Evolutionary conservation across 2,888 invertebrate species (phyloP).

Genomic region (Plagodis dolabraria): DNA sequence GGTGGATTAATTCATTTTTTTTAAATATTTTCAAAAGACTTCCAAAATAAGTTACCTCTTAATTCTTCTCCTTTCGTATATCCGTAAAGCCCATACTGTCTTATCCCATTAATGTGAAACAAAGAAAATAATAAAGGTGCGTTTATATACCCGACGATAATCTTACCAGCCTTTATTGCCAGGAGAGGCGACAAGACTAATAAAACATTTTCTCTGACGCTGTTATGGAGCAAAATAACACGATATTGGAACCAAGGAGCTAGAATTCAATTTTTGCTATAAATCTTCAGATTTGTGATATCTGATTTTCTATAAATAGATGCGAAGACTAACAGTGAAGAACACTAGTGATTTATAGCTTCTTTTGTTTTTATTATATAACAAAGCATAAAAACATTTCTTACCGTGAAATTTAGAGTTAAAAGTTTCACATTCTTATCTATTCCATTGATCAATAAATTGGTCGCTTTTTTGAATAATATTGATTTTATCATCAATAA

Average conservation of each 20-base stretch:
- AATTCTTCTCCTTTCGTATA: too few relatives aligned
- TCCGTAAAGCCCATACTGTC: conserved; percentile 14
- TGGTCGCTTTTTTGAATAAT: too few relatives aligned
- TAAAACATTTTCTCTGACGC: conserved; percentile 59
- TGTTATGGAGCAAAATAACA: conserved; percentile 53
- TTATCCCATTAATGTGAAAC: conserved; percentile 42
- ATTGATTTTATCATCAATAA: too few relatives aligned
- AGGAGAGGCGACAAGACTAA: conserved; percentile 55
- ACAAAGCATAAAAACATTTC: too few relatives aligned
- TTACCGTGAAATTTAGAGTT: too few relatives aligned
- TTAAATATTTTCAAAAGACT: too few relatives aligned
- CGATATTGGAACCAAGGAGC: conserved; percentile 55
- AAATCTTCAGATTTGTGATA: conserved; percentile 47
- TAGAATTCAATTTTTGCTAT: conserved; percentile 58
- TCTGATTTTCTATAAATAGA: conserved; percentile 1
- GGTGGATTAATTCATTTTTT: too few relatives aligned
- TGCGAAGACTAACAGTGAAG: neutral
- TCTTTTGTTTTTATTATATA: too few relatives aligned
- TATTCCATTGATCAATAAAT: too few relatives aligned
- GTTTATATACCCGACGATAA: conserved; percentile 42
- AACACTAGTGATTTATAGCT: too few relatives aligned
- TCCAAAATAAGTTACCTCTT: too few relatives aligned
- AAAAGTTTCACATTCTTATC: too few relatives aligned
- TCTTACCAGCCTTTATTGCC: conserved; percentile 48
- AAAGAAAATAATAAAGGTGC: conserved; percentile 56